Evolutionary conservation across 2,888 invertebrate genomes (phyloP).

Genomic region (Nephrotoma guestfalica): DNA sequence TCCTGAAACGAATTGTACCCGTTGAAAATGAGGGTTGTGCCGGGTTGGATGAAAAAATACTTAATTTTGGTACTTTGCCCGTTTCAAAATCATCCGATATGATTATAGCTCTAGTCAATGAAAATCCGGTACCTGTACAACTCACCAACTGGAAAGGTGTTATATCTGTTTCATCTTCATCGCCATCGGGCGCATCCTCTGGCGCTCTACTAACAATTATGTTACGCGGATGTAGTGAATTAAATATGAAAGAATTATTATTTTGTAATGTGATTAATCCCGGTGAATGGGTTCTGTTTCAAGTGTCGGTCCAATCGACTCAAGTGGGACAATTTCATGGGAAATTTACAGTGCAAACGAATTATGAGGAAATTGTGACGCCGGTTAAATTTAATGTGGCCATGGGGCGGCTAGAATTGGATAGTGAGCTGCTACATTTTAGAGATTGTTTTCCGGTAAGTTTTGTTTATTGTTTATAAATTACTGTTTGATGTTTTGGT

Average conservation of each 20-base stretch:
- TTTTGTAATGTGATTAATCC: conserved; percentile 40
- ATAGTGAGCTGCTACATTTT: conserved; percentile 52
- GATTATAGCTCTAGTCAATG: conserved; percentile 23
- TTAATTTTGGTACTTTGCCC: conserved; percentile 29
- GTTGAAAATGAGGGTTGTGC: conserved; percentile 6
- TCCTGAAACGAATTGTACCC: conserved; percentile 21
- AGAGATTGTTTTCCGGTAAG: conserved; percentile 69
- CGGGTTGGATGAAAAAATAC: conserved; percentile 17
- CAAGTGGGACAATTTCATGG: conserved; percentile 51
- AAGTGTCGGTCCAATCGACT: conserved; percentile 51
- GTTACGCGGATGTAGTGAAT: conserved; percentile 12
- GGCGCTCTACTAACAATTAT: conserved; percentile 10
- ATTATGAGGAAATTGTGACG: conserved; percentile 50
- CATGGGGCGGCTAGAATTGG: conserved; percentile 53
- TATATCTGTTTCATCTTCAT: conserved; percentile 14
- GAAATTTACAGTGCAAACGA: conserved; percentile 57
- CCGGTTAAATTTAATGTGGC: conserved; percentile 64
- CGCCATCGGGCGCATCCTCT: conserved; percentile 8
- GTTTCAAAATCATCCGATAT: conserved; percentile 12
- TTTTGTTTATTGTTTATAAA: conserved; percentile 13
- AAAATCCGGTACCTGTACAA: conserved; percentile 22
- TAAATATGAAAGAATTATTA: conserved; percentile 12
- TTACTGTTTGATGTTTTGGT: too few relatives aligned
- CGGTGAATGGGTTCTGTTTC: conserved; percentile 52
- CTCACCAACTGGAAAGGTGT: conserved; percentile 26